Conservation (phyloP, 2,797 vertebrate genomes). For the Adelosebastes latens region DNA sequence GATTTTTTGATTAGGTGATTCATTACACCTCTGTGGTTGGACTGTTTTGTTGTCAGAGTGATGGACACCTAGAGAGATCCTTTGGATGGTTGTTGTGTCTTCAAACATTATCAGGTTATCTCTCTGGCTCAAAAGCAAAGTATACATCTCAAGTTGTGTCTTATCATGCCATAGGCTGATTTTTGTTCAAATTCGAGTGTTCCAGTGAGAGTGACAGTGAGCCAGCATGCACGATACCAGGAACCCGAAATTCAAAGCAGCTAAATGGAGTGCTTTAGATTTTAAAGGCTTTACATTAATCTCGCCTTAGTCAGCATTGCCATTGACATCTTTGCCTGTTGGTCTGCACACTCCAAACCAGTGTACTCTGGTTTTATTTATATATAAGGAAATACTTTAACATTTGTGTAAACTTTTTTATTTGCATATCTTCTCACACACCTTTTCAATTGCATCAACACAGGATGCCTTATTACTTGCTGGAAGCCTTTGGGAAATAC, state of each 20-base stretch:
- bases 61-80: not conserved
- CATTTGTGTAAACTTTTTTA: no score
- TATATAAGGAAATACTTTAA: no score
- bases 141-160: not conserved
- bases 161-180: not conserved
- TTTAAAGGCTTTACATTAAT: not conserved
- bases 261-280: not conserved
- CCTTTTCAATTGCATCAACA: no score
- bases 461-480: no score
- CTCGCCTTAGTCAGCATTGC: not conserved
- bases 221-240: no score
- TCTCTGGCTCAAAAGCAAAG: not conserved
- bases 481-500: no score
- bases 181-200: no score
- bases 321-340: not conserved
- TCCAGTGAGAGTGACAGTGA: rapidly evolving
- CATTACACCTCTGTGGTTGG: not conserved
- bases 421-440: no score
- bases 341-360: not conserved
- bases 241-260: no score
- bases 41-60: not conserved
- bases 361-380: not conserved
- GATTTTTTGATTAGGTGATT: not conserved
- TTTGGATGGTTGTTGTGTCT: not conserved
- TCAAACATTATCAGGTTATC: not conserved